phyloP scores from a whole-genome alignment of 2,113 vertebrate genomes.

The Todiramphus chloris region DNA sequence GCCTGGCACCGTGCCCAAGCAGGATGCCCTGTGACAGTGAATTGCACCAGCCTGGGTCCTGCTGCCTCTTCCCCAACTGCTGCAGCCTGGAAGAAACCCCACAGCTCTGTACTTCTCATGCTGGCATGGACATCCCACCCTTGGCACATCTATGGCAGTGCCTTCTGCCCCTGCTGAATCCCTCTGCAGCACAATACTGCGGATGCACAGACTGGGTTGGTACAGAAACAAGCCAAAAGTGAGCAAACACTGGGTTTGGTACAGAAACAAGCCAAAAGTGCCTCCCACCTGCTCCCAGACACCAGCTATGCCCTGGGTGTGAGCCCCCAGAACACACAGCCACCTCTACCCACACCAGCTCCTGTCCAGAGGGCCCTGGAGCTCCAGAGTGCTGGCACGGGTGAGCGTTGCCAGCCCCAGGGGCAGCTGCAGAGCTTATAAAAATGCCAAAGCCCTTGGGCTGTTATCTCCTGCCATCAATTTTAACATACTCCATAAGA shows the following conservation, averaged over 20 bases:
- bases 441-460: fast-evolving
- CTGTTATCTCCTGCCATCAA: neutral
- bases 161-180: neutral
- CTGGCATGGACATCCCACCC: neutral
- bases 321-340: neutral
- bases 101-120: neutral
- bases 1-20: neutral
- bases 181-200: neutral
- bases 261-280: neutral
- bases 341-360: neutral
- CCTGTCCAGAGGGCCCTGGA: neutral
- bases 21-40: neutral
- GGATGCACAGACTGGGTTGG: fast-evolving
- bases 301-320: neutral
- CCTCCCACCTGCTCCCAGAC: neutral
- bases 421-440: neutral
- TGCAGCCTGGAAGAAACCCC: neutral
- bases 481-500: neutral
- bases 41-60: neutral
- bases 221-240: neutral
- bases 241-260: fast-evolving
- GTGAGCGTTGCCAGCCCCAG: neutral
- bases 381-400: neutral
- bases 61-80: neutral
- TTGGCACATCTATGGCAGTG: fast-evolving